Conservation (phyloP, 2,113 vertebrate genomes). For the Austrofundulus limnaeus region DNA sequence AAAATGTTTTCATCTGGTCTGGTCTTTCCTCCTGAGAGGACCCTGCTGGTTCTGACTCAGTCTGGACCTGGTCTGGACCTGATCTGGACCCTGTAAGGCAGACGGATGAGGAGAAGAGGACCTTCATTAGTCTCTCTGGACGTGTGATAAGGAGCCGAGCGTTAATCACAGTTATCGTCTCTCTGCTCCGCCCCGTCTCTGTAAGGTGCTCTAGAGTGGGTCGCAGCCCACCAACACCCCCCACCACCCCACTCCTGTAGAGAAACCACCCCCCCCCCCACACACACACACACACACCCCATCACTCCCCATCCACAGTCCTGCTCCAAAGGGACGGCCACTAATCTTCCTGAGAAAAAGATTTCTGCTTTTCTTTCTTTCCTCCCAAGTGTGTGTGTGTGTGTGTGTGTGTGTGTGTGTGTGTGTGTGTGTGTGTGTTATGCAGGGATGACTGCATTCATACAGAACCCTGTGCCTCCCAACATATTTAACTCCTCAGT, state of each 20-base stretch:
- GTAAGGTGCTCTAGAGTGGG: conserved; percentile 67
- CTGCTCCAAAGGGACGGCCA: conserved; percentile 75
- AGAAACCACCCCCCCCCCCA: conserved; percentile 82
- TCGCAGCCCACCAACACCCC: conserved; percentile 63
- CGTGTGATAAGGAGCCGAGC: conserved; percentile 71
- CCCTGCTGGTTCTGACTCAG: not conserved
- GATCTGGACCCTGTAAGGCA: not conserved
- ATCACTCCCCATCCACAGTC: conserved; percentile 55
- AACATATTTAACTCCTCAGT: conserved; percentile 53
- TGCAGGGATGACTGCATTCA: conserved; percentile 65
- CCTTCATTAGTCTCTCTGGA: conserved; percentile 75
- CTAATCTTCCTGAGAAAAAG: conserved; percentile 84
- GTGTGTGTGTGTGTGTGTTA: conserved; percentile 44
- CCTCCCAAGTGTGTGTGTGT: conserved; percentile 77
- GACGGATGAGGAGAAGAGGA: conserved; percentile 54
- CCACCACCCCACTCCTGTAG: conserved; percentile 64
- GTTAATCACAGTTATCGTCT: conserved; percentile 76
- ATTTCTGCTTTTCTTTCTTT: conserved; percentile 75
- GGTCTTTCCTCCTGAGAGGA: not conserved
- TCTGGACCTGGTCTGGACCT: too few species aligned
- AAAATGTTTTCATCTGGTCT: not conserved
- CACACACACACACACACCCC: conserved; percentile 54
- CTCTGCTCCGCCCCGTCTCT: conserved; percentile 55
- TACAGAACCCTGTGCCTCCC: conserved; percentile 34
- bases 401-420: too few species aligned